Evolutionary conservation across 2,797 vertebrate genomes (phyloP), one percentile per base, ranked within the genome.

Genomic region (Hipposideros larvatus): DNA sequence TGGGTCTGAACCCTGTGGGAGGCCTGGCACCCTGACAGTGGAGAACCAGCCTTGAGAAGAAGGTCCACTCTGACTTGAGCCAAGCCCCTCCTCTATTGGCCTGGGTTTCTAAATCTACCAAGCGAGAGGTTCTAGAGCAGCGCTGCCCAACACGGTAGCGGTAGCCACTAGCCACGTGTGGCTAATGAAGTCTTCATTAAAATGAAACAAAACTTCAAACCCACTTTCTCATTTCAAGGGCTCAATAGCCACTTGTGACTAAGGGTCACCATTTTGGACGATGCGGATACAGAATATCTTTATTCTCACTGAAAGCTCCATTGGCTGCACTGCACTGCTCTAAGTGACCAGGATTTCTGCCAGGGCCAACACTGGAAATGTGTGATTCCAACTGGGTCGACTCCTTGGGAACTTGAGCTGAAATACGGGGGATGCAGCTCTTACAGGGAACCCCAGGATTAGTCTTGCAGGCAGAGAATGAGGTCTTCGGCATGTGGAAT

Each of bases 1-100:
- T 34, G 63, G 70, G 66, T 5, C 15, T 43, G 43, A 61, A 63
- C 16, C 15, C 34, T 8, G 4, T 57, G 16, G 31, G 43, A 65
- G 31, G 21, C 41, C 4, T 7, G 10, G 34, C 0, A 18, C 43
- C 61, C 16, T 19, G 83, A 21, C 0, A 8, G n/a, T 0, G 2
- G 31, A 15, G 37, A 48, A 59, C 55, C 13, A 43, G 43, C 43
- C 34, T 55, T 11, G 53, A 61, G 43, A 26, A 37, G 57, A 4
- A 65, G 65, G 57, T 28, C 13, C 19, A 19, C 22, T 31, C 18
- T 19, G 63, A 63, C 37, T 14, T 51, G 19, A n/a, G 61, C 48
- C 43, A 24, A 63, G 11, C 5, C 8, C 19, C n/a, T 73, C 41
- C 66, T 24, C 34, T 61, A 26, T 14, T 5, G 57, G 19, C 31